A percentile compares a stretch with the other conserved stretches of the same genome.
Evolutionary conservation across 2,888 invertebrate species (phyloP).

Genomic region (Parthenolecanium corni): DNA sequence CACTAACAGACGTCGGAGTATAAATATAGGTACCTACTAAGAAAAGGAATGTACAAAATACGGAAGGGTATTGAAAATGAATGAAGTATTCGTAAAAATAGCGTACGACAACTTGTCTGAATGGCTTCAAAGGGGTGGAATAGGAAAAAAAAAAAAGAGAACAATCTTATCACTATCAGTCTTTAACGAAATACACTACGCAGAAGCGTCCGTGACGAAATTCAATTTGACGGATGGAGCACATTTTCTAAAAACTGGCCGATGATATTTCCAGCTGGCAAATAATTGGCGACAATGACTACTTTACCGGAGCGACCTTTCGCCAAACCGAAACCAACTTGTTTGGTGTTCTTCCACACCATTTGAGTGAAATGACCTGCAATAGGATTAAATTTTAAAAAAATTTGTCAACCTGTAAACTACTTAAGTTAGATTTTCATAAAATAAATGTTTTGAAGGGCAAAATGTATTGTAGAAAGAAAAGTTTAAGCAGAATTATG

Average conservation of each 20-base stretch:
- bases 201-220: neutral
- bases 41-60: slow-evolving; percentile 73
- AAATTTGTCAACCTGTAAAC: neutral
- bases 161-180: neutral
- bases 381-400: slow-evolving; percentile 20
- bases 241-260: slow-evolving; percentile 43
- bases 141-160: too few species aligned
- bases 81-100: too few species aligned
- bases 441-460: too few species aligned
- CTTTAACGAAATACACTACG: neutral
- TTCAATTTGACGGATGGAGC: slow-evolving; percentile 32
- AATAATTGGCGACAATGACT: slow-evolving; percentile 51
- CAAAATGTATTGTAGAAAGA: too few species aligned
- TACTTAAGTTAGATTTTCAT: too few species aligned
- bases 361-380: slow-evolving; percentile 46
- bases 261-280: slow-evolving; percentile 50
- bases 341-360: slow-evolving; percentile 43
- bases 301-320: slow-evolving; percentile 42
- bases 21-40: too few species aligned
- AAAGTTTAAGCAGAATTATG: too few species aligned
- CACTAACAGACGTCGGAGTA: too few species aligned
- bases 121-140: too few species aligned
- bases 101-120: too few species aligned
- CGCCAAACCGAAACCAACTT: slow-evolving; percentile 44
- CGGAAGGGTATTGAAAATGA: slow-evolving; percentile 57